Evolutionary conservation across 1,140 invertebrate species (phyloP), one percentile per base, ranked within the genome.

Genomic region (Lepidurus apus): DNA sequence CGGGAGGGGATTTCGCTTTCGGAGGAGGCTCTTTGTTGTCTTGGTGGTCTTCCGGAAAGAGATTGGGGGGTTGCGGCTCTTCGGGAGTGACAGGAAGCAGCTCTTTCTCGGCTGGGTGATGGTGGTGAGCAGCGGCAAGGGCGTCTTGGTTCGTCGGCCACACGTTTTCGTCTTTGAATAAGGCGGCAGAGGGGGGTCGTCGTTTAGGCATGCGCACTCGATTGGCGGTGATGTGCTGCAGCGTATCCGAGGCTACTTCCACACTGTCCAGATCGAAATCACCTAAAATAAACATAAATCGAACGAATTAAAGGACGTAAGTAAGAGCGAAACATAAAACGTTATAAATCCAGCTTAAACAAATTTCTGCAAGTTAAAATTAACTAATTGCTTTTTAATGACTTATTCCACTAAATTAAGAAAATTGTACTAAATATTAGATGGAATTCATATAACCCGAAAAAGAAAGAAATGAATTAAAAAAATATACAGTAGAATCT

Each of bases 151-250:
- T 76, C 43, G 45, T n/a, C 13, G 17, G 26, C 74, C 42, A 44
- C 44, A 77, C 34, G 13, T 76, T 77, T 79, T 44, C 74, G 53
- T 83, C 84, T 79, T 83, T 84, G 11, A 82, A 75, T 78, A 86
- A 84, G 77, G 85, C 85, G 81, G 82, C 86, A 81, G 90, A 89
- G 9, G 91, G 91, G 43, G 88, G 89, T 81, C 91, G 86, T 81
- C 90, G 85, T 26, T 88, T 87, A 2, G 90, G 90, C 81, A 89
- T 89, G 84, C 89, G 90, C 3, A 88, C 88, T 81, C 91, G 84
- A 42, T 85, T 87, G 17, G 90, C 90, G 42, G 90, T 91, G 76
- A 90, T 85, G 82, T 91, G 90, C 4, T 86, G 87, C 34, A 92
- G 84, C 81, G 85, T 85, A 80, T 89, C 89, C 43, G 86, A 85